Evolutionary conservation across 2,888 invertebrate genomes (phyloP), one percentile per base, ranked within the genome.

Genomic region (Sphecodes monilicornis): DNA sequence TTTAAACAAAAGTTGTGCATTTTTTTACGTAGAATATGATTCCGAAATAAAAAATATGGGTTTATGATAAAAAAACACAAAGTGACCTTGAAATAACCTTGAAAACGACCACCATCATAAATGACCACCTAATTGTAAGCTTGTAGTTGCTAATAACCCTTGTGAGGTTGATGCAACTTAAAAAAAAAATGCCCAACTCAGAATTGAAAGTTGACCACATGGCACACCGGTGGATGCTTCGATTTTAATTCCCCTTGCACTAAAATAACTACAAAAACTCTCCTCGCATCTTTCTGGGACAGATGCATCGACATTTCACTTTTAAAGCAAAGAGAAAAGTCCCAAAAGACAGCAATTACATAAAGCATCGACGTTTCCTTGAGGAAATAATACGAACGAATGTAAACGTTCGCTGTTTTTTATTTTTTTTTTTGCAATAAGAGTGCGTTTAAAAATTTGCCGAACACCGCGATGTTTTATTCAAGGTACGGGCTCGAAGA

Each of bases 391-490:
- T 29, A 18, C 32, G 32, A 8, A 22, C 32, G 32, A 22, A 22
- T 10, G 22, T n/a, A 50, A 22, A 22, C 50, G 22, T 50, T 50
- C 50, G 50, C 10, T 46, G 1, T 13, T 26, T 3, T n/a, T n/a
- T n/a, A n/a, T n/a, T 26, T 11, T 32, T 64, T 13, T 29, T 32
- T 36, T 18, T 8, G 29, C 1, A 18, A 32, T 36, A 10, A 18
- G 10, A 22, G 22, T 18, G 29, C 18, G 18, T 66, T 66, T 46
- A 66, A 75, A 66, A 8, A 36, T 66, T 64, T 75, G 64, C 26
- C 13, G 43, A 13, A 22, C n/a, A 18, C 46, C 32, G 13, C 13
- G 29, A 74, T 75, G 64, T 66, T 75, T 75, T 75, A 74, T 74
- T 74, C 74, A 74, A 32, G 22, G 1, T 22, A 8, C 60, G 32